Conservation (phyloP, 1,140 invertebrate species). For the Ceratosolen solmsi region DNA sequence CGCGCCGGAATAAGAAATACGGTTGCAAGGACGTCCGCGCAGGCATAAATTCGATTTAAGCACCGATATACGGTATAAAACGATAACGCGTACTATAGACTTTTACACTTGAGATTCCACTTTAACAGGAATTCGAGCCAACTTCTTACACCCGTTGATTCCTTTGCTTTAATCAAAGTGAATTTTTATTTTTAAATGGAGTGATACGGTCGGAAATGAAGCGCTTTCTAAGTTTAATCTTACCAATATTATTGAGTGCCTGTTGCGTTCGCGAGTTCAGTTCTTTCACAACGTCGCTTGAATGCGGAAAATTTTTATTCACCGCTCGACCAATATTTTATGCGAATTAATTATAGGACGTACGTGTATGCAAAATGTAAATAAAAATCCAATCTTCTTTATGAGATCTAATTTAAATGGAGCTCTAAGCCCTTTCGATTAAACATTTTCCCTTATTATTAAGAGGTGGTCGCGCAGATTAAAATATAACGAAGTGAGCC, state of each 20-base stretch:
- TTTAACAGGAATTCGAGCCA: background rate
- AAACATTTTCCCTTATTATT: no score
- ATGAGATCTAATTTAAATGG: no score
- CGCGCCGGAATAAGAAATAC: constrained; percentile 15
- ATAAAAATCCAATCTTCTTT: no score
- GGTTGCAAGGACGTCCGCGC: constrained; percentile 9
- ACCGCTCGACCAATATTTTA: no score
- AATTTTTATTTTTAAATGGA: background rate
- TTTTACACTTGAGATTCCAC: background rate
- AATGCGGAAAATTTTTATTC: no score
- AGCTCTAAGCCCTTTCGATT: no score
- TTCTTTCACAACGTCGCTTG: no score
- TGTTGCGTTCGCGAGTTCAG: no score
- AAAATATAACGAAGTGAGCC: no score
- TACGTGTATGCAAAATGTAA: no score
- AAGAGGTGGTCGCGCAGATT: no score
- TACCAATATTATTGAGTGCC: background rate
- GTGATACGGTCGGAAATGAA: background rate
- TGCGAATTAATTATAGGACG: no score
- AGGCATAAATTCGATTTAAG: constrained; percentile 15
- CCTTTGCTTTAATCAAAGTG: background rate
- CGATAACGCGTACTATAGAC: constrained; percentile 1
- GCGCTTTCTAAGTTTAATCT: background rate
- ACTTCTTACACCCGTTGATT: background rate
- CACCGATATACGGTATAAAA: constrained; percentile 2